These are phyloP conservation scores for Caerostris extrusa DNA, from an alignment of 1,140 invertebrate genomes.

Conservation along the genomic window DNA sequence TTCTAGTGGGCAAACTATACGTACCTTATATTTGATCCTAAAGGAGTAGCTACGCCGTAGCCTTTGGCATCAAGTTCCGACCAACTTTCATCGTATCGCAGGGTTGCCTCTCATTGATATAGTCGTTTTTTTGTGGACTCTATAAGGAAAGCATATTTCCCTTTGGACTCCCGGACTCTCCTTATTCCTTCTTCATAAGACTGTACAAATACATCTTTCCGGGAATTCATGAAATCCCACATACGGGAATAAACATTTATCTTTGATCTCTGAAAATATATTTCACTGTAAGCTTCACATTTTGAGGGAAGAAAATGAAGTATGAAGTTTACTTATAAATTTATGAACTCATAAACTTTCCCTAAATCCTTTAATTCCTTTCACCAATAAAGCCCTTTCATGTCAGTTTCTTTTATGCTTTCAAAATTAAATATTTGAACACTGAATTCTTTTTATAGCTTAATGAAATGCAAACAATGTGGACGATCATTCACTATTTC, in stretches of 20 bases:
- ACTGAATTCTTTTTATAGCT: too few species aligned
- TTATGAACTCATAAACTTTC: too few species aligned
- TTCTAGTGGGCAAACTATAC: background rate
- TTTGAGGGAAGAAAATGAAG: background rate
- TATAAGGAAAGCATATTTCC: constrained; percentile 96
- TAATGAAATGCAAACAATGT: too few species aligned
- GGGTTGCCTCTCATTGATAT: constrained; percentile 94
- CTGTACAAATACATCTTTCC: constrained; percentile 90
- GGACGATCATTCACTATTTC: too few species aligned
- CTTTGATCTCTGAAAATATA: constrained; percentile 88
- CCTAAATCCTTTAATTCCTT: too few species aligned
- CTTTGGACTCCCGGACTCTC: constrained; percentile 90
- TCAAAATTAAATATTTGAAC: too few species aligned
- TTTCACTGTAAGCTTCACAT: background rate
- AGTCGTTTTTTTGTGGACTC: constrained; percentile 98
- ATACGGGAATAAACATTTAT: constrained; percentile 95
- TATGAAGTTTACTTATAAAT: too few species aligned
- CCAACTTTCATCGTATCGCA: constrained; percentile 98
- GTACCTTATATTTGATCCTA: constrained; percentile 93
- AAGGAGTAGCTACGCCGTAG: constrained; percentile 95
- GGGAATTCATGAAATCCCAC: constrained; percentile 97
- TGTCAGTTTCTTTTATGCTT: too few species aligned
- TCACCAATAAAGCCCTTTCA: too few species aligned
- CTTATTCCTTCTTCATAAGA: constrained; percentile 92
- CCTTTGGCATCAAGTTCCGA: constrained; percentile 94